Base-by-base conservation (phyloP, 1,140 invertebrate species). In the Acromyrmex echinatior region DNA sequence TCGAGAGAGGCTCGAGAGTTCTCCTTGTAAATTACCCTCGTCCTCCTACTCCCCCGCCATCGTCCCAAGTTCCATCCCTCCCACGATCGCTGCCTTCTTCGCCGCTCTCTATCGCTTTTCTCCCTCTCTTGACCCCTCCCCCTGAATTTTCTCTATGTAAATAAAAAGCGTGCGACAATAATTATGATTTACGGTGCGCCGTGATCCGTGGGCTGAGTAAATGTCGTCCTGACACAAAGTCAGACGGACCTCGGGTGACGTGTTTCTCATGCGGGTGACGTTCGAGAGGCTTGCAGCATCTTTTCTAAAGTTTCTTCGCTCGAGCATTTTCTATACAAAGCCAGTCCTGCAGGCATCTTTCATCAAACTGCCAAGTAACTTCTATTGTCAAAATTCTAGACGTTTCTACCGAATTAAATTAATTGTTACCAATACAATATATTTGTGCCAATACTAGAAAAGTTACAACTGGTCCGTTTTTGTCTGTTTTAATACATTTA, bases 11-110 rank as follows among this genome's bases (percentile, higher is more conserved):
- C 89, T 86, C 87, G 66, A 87, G 73, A 87, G 81, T 79, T 91
- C 89, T 88, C 77, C 89, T 90, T 91, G 90, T 91, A 91, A 91
- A 91, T 91, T 87, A 92, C 91, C 81, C 85, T 81, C 86, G 73
- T 31, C 58, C 86, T 73, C 51, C 84, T 77, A 60, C 76, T 49
- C 12, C 28, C 49, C 77, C 73, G 53, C 56, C 81, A 25, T 18
- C 65, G 58, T 78, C 58, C n/a, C 28, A 18, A 21, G 31, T 53
- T 14, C 18, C 31, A 31, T 68, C 39, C 62, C 39, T 71, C 68
- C 66, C 86, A 87, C 87, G 53, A 87, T 86, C 86, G 25, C 39
- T 62, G 58, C 84, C 18, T 73, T 56, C 39, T 89, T 82, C 73
- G 79, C 77, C 87, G 70, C 88, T 91, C 90, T 71, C 87, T 53